phyloP scores from a whole-genome alignment of 1,140 invertebrate genomes.

The Papilio glaucus region DNA sequence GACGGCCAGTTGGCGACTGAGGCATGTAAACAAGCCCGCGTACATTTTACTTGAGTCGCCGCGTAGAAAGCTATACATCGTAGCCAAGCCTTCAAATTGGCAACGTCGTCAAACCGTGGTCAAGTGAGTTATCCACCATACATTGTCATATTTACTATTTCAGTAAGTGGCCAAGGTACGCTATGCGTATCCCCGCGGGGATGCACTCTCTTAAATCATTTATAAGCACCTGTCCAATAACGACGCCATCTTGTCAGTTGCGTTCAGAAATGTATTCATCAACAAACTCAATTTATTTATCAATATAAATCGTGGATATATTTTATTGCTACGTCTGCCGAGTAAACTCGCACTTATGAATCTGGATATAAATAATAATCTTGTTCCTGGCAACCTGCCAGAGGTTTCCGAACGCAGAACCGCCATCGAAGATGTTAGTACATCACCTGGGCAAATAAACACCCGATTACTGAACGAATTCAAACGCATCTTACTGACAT shows the following conservation, averaged over 20 bases:
- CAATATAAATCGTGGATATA: slow-evolving; percentile 13
- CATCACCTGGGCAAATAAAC: slow-evolving; percentile 19
- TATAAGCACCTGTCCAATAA: slow-evolving; percentile 5
- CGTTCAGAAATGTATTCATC: slow-evolving; percentile 9
- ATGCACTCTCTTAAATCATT: background rate
- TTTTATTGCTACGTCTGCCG: slow-evolving; percentile 17
- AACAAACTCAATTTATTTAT: slow-evolving; percentile 10
- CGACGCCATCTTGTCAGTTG: background rate
- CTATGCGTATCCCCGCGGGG: too few species aligned
- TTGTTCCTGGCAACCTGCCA: background rate
- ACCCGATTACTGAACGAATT: slow-evolving; percentile 18
- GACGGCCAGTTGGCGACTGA: too few species aligned
- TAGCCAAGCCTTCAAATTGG: too few species aligned
- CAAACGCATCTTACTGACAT: background rate
- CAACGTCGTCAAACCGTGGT: too few species aligned
- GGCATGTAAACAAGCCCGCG: too few species aligned
- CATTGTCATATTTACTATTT: too few species aligned
- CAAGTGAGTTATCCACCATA: too few species aligned
- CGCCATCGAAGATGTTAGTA: slow-evolving; percentile 7
- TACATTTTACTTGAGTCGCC: too few species aligned
- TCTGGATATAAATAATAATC: slow-evolving; percentile 26
- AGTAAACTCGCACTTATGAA: slow-evolving; percentile 26
- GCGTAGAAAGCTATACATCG: too few species aligned
- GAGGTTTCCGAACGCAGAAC: slow-evolving; percentile 1
- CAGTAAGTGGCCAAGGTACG: too few species aligned